Evolutionary conservation across 2,888 invertebrate genomes (phyloP), one percentile per base, ranked within the genome.

Genomic region (Hypomecis punctinalis): DNA sequence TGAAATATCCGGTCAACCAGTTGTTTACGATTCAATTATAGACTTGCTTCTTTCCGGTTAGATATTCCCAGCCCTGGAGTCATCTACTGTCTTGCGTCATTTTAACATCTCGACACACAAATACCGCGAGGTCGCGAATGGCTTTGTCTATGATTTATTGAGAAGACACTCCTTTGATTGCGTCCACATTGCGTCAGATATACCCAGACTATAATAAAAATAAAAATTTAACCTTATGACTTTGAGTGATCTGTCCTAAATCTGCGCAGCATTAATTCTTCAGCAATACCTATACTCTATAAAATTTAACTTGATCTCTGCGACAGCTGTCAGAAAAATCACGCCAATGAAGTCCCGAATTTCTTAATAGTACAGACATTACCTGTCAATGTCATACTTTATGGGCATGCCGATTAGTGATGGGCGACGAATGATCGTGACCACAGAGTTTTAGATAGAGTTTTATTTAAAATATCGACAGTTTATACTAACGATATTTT

Each of bases 1-100:
- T 46, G 56, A 57, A 46, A 45, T 63, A 57, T 63, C 62, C 62
- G 62, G 62, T 46, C 57, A 57, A 57, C 45, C 52, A 40, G 52
- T 52, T 52, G 52, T 63, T 57, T 57, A 55, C 57, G 5, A 47
- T 36, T 45, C 40, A 10, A 6, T 33, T 46, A 61, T 57, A 37
- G 42, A 36, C 33, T 47, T 35, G 42, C 48, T 64, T 62, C 62
- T 63, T 62, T 62, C 56, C 54, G 55, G 59, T 57, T 39, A 11
- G 37, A 55, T 60, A 52, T 61, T 56, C 40, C 63, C 35, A 52
- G 48, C 45, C 36, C 61, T 57, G 57, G 40, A 63, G 53, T 52
- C 45, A 58, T 58, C 47, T 47, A 42, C 35, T n/a, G 37, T 39
- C 43, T 58, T 63, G 54, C 58, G 59, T 63, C 54, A 59, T 55